phyloP scores from a whole-genome alignment of 2,888 invertebrate genomes.

The Heliconius hortense region DNA sequence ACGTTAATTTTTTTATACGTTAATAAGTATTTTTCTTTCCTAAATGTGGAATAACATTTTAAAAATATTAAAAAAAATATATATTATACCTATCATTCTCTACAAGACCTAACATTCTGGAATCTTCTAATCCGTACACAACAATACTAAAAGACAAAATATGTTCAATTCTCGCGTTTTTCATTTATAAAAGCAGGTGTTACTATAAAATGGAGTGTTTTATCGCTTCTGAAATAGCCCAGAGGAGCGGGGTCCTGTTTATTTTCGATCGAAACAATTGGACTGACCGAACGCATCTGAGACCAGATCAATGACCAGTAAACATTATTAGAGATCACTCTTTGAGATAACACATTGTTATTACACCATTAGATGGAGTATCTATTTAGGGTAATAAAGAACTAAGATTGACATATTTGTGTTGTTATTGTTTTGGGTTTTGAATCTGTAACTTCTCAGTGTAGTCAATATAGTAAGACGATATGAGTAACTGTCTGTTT shows the following conservation, averaged over 20 bases:
- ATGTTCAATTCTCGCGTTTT: conserved; percentile 13
- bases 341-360: conserved; percentile 17
- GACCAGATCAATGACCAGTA: conserved; percentile 34
- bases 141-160: conserved; percentile 10
- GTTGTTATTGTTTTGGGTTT: neutral
- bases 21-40: too few relatives aligned
- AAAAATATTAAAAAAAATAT: too few relatives aligned
- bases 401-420: neutral
- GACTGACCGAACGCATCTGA: conserved; percentile 31
- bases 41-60: too few relatives aligned
- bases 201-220: conserved; percentile 33
- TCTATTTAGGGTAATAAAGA: conserved; percentile 3
- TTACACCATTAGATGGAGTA: neutral
- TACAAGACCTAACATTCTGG: neutral
- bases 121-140: neutral
- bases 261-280: conserved; percentile 40
- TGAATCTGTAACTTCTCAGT: neutral
- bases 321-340: conserved; percentile 22
- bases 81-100: neutral
- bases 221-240: conserved; percentile 38
- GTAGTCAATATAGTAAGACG: neutral
- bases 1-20: too few relatives aligned
- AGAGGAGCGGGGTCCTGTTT: conserved; percentile 32
- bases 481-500: too few relatives aligned
- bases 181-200: conserved; percentile 33